phyloP scores from a whole-genome alignment of 2,113 vertebrate species.

The Pycnonotus jocosus region DNA sequence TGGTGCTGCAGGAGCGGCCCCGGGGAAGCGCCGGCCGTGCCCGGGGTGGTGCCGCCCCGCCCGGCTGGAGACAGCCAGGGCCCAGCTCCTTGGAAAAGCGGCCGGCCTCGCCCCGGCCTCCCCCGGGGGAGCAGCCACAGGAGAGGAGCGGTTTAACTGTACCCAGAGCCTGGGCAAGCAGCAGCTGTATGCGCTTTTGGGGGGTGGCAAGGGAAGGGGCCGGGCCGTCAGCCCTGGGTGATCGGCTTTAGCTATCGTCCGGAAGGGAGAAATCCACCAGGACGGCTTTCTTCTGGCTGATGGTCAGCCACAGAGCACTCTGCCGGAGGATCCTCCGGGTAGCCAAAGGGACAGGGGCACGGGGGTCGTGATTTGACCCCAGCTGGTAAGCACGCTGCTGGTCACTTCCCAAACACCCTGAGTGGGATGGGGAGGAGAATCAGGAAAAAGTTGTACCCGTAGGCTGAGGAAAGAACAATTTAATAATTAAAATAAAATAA shows the following conservation, averaged over 20 bases:
- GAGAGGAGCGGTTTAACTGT: too few relatives aligned
- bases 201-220: neutral
- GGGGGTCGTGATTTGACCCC: neutral
- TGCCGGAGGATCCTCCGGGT: neutral
- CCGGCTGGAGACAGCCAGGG: too few relatives aligned
- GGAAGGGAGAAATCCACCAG: neutral
- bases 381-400: neutral
- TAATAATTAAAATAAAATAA: neutral
- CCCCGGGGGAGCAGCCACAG: rapidly evolving
- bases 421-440: neutral
- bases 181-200: rapidly evolving
- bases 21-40: neutral
- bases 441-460: neutral
- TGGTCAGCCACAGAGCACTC: neutral
- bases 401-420: neutral
- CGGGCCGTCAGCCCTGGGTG: rapidly evolving
- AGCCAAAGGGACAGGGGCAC: neutral
- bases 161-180: neutral
- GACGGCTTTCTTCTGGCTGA: neutral
- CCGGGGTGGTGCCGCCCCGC: neutral
- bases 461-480: neutral
- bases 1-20: conserved; percentile 42
- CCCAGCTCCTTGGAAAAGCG: neutral
- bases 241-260: rapidly evolving
- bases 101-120: rapidly evolving